Evolutionary conservation across 2,113 vertebrate genomes (phyloP).

Genomic region (Sinocyclocheilus rhinocerous): DNA sequence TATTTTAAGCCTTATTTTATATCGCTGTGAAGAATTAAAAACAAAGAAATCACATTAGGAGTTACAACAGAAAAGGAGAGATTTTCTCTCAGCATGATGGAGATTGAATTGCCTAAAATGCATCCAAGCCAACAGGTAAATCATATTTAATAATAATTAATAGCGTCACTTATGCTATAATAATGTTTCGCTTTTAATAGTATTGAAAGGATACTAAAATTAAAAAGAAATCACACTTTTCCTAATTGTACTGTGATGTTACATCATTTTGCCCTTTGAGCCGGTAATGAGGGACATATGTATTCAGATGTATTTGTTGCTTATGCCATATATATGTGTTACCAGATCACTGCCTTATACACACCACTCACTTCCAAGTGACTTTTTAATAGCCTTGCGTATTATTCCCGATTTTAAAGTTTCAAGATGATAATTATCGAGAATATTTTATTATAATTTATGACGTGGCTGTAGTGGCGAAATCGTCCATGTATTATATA

Average conservation of each 20-base stretch:
- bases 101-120: constrained; percentile 71
- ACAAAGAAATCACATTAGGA: constrained; percentile 38
- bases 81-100: constrained; percentile 72
- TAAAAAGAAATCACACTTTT: not conserved
- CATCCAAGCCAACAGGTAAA: constrained; percentile 79
- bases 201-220: too few relatives aligned
- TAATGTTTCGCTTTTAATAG: not conserved
- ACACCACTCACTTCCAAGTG: not conserved
- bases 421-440: not conserved
- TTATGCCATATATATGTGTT: not conserved
- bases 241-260: not conserved
- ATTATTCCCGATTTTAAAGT: not conserved
- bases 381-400: not conserved
- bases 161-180: not conserved
- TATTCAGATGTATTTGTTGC: not conserved
- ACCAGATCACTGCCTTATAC: not conserved
- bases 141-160: not conserved
- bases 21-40: constrained; percentile 51
- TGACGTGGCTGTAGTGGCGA: not conserved
- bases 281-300: not conserved
- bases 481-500: fast-evolving
- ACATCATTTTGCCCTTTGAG: constrained; percentile 22
- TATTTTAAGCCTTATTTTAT: constrained; percentile 55
- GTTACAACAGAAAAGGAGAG: constrained; percentile 24
- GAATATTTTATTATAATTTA: too few relatives aligned